Conservation (phyloP, 2,113 vertebrate species). For the Tachysurus fulvidraco region DNA sequence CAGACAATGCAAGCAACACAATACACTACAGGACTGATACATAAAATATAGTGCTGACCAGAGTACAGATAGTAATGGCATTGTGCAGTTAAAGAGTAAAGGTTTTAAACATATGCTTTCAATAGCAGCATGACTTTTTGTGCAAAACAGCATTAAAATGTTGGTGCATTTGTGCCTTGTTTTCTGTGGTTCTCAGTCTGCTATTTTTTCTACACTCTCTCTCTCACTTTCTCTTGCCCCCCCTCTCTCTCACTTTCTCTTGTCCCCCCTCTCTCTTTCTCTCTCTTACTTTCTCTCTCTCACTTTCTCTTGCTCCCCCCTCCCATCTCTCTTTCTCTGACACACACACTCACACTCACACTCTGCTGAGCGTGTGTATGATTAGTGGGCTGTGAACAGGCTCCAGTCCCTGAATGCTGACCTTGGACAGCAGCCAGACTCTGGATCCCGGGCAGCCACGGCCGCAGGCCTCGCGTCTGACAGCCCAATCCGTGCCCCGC, state of each 20-base stretch:
- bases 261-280: background rate
- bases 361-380: constrained; percentile 47
- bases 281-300: background rate
- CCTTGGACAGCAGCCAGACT: constrained; percentile 77
- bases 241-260: background rate
- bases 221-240: too few relatives aligned
- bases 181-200: background rate
- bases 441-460: constrained; percentile 74
- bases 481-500: constrained; percentile 68
- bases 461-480: constrained; percentile 70
- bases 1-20: too few relatives aligned
- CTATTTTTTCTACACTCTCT: background rate
- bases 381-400: constrained; percentile 73
- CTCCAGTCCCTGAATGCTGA: constrained; percentile 68
- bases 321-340: background rate
- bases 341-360: too few relatives aligned
- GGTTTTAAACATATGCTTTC: too few relatives aligned
- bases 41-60: too few relatives aligned
- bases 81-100: too few relatives aligned
- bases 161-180: background rate
- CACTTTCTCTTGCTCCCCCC: background rate
- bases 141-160: too few relatives aligned
- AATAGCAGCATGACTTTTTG: too few relatives aligned
- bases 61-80: too few relatives aligned
- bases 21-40: too few relatives aligned